These are phyloP conservation scores for Wiebesia pumilae DNA, from an alignment of 1,140 invertebrate species.

Conservation along the genomic window DNA sequence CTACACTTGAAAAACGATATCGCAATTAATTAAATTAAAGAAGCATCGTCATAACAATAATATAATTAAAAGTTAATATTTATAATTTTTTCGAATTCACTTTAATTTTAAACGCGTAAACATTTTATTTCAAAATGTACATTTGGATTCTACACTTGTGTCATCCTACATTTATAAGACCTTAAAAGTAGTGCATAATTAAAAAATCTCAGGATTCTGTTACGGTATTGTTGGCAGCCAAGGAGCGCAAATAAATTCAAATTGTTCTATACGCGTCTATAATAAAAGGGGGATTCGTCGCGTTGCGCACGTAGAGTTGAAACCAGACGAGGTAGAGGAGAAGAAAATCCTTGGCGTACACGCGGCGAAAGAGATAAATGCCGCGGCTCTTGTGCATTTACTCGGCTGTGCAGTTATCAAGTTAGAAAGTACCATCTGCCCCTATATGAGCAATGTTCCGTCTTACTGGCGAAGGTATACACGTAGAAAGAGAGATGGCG, in stretches of 20 bases:
- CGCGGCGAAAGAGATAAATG: neutral
- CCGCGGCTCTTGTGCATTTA: neutral
- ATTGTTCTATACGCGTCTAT: neutral
- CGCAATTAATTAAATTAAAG: too few relatives aligned
- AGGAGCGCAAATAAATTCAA: conserved; percentile 37
- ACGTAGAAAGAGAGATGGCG: neutral
- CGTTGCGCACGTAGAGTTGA: neutral
- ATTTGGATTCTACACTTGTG: too few relatives aligned
- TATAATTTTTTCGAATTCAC: too few relatives aligned
- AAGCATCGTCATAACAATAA: too few relatives aligned
- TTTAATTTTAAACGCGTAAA: too few relatives aligned
- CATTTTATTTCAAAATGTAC: neutral
- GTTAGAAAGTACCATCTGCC: conserved; percentile 39
- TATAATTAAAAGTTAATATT: too few relatives aligned
- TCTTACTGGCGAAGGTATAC: conserved; percentile 1
- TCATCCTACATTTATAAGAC: too few relatives aligned
- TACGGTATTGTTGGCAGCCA: neutral
- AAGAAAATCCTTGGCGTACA: neutral
- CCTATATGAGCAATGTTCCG: conserved; percentile 13
- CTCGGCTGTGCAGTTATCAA: conserved; percentile 42
- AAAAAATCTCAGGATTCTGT: neutral
- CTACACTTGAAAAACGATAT: neutral
- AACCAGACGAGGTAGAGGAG: neutral
- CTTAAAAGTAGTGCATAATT: neutral
- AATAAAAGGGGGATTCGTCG: conserved; percentile 42